A percentile compares a stretch with the other conserved stretches of the same genome.
Evolutionary conservation across 2,797 vertebrate genomes (phyloP).

Genomic region (Halcyon smyrnensis): DNA sequence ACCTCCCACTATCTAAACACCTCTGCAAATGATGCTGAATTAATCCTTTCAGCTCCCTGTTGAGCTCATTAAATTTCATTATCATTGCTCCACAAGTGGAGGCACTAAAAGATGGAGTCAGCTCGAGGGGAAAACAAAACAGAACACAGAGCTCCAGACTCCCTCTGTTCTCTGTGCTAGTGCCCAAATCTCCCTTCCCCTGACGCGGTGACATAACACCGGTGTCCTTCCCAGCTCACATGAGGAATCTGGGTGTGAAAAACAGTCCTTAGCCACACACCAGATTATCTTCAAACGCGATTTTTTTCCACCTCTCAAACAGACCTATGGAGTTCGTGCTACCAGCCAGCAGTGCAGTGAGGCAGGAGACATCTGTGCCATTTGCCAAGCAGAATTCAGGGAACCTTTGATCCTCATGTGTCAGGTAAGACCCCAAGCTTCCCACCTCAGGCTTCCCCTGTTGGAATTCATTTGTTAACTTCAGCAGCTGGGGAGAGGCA

Average conservation of each 20-base stretch:
- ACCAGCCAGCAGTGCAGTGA: conserved; percentile 95
- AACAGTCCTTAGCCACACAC: not conserved
- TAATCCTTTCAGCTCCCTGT: conserved; percentile 57
- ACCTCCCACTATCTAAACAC: conserved; percentile 15
- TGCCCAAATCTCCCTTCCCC: not conserved
- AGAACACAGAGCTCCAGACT: not conserved
- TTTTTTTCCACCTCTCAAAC: not conserved
- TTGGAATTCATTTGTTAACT: not conserved
- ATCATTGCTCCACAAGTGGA: conserved; percentile 32
- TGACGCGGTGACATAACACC: fast-evolving
- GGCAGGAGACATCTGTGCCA: conserved; percentile 93
- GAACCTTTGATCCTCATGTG: conserved; percentile 93
- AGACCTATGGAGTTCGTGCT: conserved; percentile 93
- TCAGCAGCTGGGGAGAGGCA: not conserved
- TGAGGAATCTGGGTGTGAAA: not conserved
- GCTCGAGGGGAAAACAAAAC: conserved; percentile 1
- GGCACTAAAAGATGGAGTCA: conserved; percentile 31
- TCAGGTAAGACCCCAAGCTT: conserved; percentile 82
- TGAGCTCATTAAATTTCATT: conserved; percentile 65
- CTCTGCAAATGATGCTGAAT: conserved; percentile 54
- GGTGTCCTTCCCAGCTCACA: not conserved
- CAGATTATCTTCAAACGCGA: not conserved
- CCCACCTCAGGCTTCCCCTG: fast-evolving
- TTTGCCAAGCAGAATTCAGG: conserved; percentile 95
- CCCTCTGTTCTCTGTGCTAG: not conserved